Evolutionary conservation across 2,888 invertebrate species (phyloP).

Genomic region (Cephus nigrinus): DNA sequence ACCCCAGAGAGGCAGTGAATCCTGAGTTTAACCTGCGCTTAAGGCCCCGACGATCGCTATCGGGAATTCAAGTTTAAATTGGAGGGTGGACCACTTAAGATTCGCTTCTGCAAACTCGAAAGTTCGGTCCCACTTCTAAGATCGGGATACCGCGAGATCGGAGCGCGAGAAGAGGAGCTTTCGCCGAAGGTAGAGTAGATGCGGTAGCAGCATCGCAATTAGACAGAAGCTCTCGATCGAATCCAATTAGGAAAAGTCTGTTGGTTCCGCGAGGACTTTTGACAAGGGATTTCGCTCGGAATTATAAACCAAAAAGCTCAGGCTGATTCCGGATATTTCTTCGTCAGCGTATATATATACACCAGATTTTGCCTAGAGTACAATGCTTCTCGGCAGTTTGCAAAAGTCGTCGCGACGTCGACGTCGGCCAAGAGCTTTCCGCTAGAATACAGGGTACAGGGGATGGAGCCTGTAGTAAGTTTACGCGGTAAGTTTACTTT

Average conservation of each 20-base stretch:
- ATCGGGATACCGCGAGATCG: not conserved
- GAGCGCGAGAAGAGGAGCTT: not conserved
- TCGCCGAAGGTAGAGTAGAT: not conserved
- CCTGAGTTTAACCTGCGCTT: conserved; percentile 32
- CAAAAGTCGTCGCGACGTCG: not conserved
- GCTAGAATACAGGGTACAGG: not conserved
- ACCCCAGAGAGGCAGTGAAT: not conserved
- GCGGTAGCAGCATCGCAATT: not conserved
- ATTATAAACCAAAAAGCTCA: not conserved
- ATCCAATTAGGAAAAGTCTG: not conserved
- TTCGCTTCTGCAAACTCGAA: conserved; percentile 44
- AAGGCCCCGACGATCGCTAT: conserved; percentile 36
- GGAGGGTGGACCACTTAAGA: conserved; percentile 43
- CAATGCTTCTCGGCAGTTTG: not conserved
- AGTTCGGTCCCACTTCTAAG: conserved; percentile 37
- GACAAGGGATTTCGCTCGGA: not conserved
- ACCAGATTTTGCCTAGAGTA: not conserved
- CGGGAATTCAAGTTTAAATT: conserved; percentile 41
- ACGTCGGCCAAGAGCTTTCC: not conserved
- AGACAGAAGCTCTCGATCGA: not conserved
- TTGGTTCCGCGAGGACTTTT: not conserved
- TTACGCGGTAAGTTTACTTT: not conserved
- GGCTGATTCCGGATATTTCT: no score
- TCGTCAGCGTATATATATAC: no score
- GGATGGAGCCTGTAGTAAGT: not conserved